Conservation (phyloP, 2,888 invertebrate species). For the Drosophila neutralis region DNA sequence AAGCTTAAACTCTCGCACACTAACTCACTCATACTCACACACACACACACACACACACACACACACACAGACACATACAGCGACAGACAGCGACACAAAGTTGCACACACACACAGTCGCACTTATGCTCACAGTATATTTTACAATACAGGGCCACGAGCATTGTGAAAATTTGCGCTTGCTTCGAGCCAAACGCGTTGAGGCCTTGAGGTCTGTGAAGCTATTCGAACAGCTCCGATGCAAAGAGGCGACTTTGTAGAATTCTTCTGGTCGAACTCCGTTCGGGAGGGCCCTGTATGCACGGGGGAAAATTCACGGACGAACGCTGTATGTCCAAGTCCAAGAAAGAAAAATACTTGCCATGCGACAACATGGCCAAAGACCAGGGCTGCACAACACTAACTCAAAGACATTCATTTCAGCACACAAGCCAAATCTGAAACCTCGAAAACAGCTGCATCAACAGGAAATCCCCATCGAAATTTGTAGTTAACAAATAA, state of each 20-base stretch:
- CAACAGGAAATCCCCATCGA: constrained; percentile 5
- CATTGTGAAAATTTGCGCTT: constrained; percentile 33
- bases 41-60: constrained; percentile 27
- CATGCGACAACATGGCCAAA: constrained; percentile 74
- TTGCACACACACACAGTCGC: constrained; percentile 39
- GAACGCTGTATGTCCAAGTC: constrained; percentile 79
- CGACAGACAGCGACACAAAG: constrained; percentile 46
- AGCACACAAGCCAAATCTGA: neutral
- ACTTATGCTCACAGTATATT: constrained; percentile 49
- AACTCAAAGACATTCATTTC: neutral
- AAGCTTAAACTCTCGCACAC: constrained; percentile 82
- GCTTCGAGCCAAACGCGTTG: constrained; percentile 9
- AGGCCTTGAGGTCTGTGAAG: constrained; percentile 13
- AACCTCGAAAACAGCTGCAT: constrained; percentile 13
- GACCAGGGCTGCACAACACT: constrained; percentile 60
- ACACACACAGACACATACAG: constrained; percentile 30
- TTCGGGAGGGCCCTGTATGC: constrained; percentile 45
- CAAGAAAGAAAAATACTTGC: constrained; percentile 80
- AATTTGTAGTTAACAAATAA: neutral
- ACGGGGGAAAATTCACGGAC: constrained; percentile 72
- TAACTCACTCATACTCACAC: constrained; percentile 49
- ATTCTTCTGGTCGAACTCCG: constrained; percentile 31
- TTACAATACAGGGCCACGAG: constrained; percentile 69
- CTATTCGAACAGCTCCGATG: neutral
- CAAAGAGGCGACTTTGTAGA: constrained; percentile 20